These are phyloP conservation scores for Urechis unicinctus DNA, from an alignment of 2,888 invertebrate species.

Conservation along the genomic window DNA sequence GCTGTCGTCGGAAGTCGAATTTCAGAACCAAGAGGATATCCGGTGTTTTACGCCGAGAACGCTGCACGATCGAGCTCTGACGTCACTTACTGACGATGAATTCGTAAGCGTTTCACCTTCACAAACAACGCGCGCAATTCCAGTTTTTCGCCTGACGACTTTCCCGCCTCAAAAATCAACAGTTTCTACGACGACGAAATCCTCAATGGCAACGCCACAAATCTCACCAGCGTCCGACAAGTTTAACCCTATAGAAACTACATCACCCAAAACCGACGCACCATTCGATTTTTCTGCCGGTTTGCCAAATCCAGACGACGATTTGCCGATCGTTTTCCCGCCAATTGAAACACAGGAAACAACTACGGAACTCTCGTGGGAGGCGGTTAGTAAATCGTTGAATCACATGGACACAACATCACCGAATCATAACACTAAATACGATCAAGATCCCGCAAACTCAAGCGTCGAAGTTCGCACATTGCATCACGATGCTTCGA, in stretches of 20 bases:
- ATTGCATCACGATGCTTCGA: too few relatives aligned
- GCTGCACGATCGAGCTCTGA: constrained; percentile 15
- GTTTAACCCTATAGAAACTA: too few relatives aligned
- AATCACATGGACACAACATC: too few relatives aligned
- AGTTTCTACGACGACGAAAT: neutral
- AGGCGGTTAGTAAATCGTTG: too few relatives aligned
- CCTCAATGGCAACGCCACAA: too few relatives aligned
- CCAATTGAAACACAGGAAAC: neutral
- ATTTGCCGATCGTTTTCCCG: neutral
- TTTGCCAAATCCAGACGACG: too few relatives aligned
- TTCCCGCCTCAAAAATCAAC: neutral
- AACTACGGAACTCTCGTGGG: neutral
- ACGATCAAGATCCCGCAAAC: too few relatives aligned
- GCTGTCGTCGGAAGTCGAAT: constrained; percentile 5
- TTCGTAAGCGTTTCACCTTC: constrained; percentile 6
- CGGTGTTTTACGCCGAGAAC: constrained; percentile 19
- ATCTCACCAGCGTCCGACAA: too few relatives aligned
- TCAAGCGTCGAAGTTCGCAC: too few relatives aligned
- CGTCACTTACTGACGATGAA: constrained; percentile 13
- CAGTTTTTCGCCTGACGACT: neutral
- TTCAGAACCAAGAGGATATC: constrained; percentile 10
- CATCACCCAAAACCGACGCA: too few relatives aligned
- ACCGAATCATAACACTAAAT: too few relatives aligned
- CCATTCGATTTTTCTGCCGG: too few relatives aligned
- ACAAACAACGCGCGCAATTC: neutral